Evolutionary conservation across 2,888 invertebrate species (phyloP), one percentile per base, ranked within the genome.

Genomic region (Mimachlamys varia): DNA sequence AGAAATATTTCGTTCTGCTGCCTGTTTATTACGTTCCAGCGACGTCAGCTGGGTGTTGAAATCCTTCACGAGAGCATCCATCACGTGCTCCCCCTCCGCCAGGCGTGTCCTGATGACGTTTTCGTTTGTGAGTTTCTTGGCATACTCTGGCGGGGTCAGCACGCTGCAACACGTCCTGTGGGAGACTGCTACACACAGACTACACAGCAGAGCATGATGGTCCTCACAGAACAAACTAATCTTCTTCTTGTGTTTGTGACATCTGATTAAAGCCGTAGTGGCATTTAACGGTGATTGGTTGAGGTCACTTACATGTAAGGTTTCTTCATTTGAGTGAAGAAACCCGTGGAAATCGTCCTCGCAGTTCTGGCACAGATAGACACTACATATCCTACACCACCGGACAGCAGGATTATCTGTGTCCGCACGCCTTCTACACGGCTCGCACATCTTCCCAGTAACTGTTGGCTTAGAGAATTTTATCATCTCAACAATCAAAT

Each of bases 211-310:
- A 27, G 22, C 76, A 5, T 76, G 76, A 12, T 76, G 76, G 33
- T 76, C 76, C 76, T 76, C 76, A 33, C 76, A 76, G 76, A 76
- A 76, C 76, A 76, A 76, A 33, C 76, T 76, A 33, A 76, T 76
- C 27, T 33, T 76, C 76, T 76, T 76, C 33, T 76, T 7, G 27
- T 76, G 76, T 33, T 76, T 27, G 12, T 1, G 7, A 76, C 76
- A 76, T 33, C 76, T 76, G 12, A 76, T 7, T 76, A 27, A 76
- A 15, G 76, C 19, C 12, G 76, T 33, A 76, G 2, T 33, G 3
- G 22, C 27, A 12, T 33, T 76, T 10, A 76, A 33, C 12, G 27
- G 76, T 10, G 76, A 33, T 76, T 76, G 27, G 27, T 76, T 76
- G 76, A 76, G 33, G 0, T 76, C 76, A 76, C 33, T 76, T 7